A percentile compares a stretch with the other conserved stretches of the same genome.
phyloP scores from a whole-genome alignment of 2,113 vertebrate species.

The Paracanthobrama guichenoti region DNA sequence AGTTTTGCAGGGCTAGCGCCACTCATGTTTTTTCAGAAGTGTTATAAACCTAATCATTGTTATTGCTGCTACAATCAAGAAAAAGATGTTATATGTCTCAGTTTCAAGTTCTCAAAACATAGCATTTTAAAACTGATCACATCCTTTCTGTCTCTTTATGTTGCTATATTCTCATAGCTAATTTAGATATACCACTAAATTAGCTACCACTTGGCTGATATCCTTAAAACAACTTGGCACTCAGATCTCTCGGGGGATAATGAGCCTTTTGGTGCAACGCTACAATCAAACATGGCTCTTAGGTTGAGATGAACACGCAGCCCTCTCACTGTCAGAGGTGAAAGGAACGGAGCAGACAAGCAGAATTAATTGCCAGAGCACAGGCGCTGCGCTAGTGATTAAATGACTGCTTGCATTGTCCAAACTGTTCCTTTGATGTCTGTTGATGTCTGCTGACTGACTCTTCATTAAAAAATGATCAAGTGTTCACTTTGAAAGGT shows the following conservation, averaged over 20 bases:
- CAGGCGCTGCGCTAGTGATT: conserved; percentile 48
- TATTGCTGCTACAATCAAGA: background rate
- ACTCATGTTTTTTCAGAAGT: background rate
- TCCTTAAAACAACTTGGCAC: conserved; percentile 18
- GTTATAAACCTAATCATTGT: background rate
- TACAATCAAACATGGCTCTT: background rate
- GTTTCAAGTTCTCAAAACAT: background rate
- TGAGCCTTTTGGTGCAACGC: conserved; percentile 11
- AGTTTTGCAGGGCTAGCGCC: background rate
- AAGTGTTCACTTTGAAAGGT: conserved; percentile 50
- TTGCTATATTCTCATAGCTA: background rate
- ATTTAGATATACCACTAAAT: background rate
- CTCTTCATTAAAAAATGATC: conserved; percentile 57
- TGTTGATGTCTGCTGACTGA: conserved; percentile 46
- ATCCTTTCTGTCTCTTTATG: background rate
- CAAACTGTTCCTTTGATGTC: conserved; percentile 44
- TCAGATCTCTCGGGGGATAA: background rate
- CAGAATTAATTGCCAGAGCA: conserved; percentile 46
- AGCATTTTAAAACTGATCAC: background rate
- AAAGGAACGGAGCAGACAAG: conserved; percentile 44
- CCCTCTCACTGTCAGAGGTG: conserved; percentile 9
- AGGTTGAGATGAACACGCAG: background rate
- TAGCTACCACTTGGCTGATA: background rate
- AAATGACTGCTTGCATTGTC: conserved; percentile 46
- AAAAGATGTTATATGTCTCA: background rate